Conservation (phyloP, 2,797 vertebrate species). For the Mus minutoides region DNA sequence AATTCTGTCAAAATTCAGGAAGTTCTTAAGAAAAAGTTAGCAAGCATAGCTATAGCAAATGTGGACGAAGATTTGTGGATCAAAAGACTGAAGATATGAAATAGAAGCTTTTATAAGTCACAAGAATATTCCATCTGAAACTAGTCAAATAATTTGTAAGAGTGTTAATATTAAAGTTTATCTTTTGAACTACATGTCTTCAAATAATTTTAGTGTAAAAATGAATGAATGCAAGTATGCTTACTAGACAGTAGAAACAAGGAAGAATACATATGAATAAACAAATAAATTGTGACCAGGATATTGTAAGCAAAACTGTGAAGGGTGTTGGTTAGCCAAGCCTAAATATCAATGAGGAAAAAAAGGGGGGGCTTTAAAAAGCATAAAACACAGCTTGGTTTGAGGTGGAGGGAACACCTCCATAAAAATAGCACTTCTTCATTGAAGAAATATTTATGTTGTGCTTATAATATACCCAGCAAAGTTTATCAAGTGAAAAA, state of each 20-base stretch:
- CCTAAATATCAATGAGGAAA: not conserved
- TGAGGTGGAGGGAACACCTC: not conserved
- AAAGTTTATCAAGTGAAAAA: conserved; percentile 19
- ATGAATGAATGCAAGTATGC: not conserved
- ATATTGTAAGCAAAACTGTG: not conserved
- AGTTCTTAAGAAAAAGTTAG: not conserved
- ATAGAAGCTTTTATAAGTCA: not conserved
- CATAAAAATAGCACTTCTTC: not conserved
- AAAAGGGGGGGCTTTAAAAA: not conserved
- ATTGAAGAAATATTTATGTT: conserved; percentile 37
- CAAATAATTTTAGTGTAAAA: not conserved
- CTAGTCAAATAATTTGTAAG: not conserved
- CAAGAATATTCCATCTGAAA: not conserved
- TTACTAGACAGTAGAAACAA: not conserved
- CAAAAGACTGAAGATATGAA: fast-evolving
- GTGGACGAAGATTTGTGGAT: not conserved
- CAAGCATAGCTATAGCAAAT: not conserved
- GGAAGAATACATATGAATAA: not conserved
- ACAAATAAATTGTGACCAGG: not conserved
- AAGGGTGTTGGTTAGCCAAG: not conserved
- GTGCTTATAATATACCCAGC: not conserved
- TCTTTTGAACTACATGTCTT: not conserved
- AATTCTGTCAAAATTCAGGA: not conserved
- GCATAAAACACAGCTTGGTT: not conserved
- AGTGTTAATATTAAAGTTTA: not conserved